phyloP scores from a whole-genome alignment of 2,888 invertebrate species.

The Nymphalis polychloros region DNA sequence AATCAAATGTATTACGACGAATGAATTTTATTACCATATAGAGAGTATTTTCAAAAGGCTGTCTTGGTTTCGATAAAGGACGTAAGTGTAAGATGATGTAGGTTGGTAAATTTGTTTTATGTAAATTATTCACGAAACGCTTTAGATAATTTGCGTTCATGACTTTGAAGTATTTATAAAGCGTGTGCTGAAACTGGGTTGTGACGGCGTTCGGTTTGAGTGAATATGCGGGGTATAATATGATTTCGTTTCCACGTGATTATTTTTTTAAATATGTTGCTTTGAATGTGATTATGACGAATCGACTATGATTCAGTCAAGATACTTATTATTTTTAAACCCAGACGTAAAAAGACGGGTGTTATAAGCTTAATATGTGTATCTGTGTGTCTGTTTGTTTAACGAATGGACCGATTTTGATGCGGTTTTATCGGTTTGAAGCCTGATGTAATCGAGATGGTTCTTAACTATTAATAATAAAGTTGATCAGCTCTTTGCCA shows the following conservation, averaged over 20 bases:
- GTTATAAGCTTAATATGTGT: no score
- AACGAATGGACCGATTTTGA: no score
- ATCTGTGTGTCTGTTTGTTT: no score
- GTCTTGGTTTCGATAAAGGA: constrained; percentile 26
- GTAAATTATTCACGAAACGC: constrained; percentile 23
- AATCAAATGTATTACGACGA: constrained; percentile 63
- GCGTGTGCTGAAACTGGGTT: constrained; percentile 12
- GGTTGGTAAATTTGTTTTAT: constrained; percentile 23
- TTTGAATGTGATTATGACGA: neutral
- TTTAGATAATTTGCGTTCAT: constrained; percentile 22
- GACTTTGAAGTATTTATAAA: constrained; percentile 21
- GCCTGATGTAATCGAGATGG: no score
- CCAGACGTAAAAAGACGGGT: no score
- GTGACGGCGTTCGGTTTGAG: constrained; percentile 1
- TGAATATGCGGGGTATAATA: constrained; percentile 1
- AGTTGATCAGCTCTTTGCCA: no score
- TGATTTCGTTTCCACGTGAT: constrained; percentile 1
- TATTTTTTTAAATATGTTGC: neutral
- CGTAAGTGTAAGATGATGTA: constrained; percentile 8
- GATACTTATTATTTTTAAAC: no score
- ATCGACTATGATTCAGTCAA: neutral
- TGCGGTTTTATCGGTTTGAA: no score
- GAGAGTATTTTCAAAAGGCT: constrained; percentile 50
- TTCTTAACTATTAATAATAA: no score
- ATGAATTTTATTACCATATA: constrained; percentile 73